Base-by-base conservation (phyloP, 2,888 invertebrate genomes). In the Epistrophella euchroma region DNA sequence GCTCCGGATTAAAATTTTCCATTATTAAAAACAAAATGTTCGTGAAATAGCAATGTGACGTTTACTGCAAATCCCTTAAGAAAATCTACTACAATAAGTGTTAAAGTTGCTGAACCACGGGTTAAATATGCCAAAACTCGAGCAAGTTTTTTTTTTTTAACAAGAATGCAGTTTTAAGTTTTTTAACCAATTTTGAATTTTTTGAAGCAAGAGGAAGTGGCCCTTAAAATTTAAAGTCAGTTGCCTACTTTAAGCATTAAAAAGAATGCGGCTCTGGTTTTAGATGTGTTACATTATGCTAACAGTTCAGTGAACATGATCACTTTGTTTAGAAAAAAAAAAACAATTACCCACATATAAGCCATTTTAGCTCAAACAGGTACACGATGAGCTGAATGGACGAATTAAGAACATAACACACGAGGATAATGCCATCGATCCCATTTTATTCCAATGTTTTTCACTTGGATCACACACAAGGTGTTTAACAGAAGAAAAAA, bases 351-450 rank as follows among this genome's bases (percentile, higher is more conserved):
- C n/a, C 0, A 1, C 2, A 52, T n/a, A 25, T 28, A 52, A 52
- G 6, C 52, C 52, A 52, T 52, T 52, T 52, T 52, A 17, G 60
- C 37, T 60, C n/a, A 75, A 73, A 76, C 73, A 81, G 55, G 68
- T 55, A 56, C 56, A 85, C 76, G 76, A 85, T 73, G 47, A 13
- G 37, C 40, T 73, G 68, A 74, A 78, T 81, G 68, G 43, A 52
- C 55, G 58, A 85, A 85, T 81, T 81, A 56, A 73, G 81, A 80
- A 72, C 52, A 75, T 75, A 79, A 75, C 70, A 84, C 56, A 72
- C 72, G 72, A 81, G 81, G 85, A 85, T 85, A 85, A 85, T 85
- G 73, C 84, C 52, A 50, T 60, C 64, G 80, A 80, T 79, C 82
- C 10, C 73, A 73, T 83, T 81, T 81, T 37, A 19, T 35, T 40